Conservation (phyloP, 2,797 vertebrate genomes). For the Oreonectes daqikongensis region DNA sequence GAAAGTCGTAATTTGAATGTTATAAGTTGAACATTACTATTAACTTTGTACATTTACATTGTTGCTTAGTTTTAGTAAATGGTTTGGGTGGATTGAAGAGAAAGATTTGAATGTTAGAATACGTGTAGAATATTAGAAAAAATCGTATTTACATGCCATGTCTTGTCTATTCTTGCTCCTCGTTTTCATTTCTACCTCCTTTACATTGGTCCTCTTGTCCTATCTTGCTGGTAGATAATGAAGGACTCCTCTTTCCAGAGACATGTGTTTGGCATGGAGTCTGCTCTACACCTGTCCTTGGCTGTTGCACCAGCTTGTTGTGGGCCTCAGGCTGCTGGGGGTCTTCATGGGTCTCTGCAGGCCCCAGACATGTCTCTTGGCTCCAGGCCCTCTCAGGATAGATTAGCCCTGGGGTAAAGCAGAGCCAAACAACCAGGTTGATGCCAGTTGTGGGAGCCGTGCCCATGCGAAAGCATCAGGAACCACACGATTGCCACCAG, state of each 20-base stretch:
- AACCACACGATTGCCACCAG: background rate
- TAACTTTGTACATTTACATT: too few relatives aligned
- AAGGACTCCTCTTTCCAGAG: slow-evolving; percentile 15
- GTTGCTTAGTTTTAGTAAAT: too few relatives aligned
- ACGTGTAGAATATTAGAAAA: too few relatives aligned
- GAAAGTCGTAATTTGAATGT: too few relatives aligned
- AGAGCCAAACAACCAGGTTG: slow-evolving; percentile 38
- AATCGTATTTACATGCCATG: too few relatives aligned
- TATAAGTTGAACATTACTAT: too few relatives aligned
- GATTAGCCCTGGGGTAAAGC: slow-evolving; percentile 50
- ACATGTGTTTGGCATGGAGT: slow-evolving; percentile 33
- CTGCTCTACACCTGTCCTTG: slow-evolving; percentile 48
- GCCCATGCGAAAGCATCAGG: slow-evolving; percentile 18
- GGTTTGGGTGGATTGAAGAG: too few relatives aligned
- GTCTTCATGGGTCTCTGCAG: slow-evolving; percentile 43
- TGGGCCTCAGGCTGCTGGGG: slow-evolving; percentile 33
- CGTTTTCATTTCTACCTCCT: background rate
- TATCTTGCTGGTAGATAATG: slow-evolving; percentile 4
- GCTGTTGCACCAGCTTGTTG: slow-evolving; percentile 42
- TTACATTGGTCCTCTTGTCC: background rate
- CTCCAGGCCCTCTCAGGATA: slow-evolving; percentile 29
- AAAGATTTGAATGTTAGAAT: too few relatives aligned
- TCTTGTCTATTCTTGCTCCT: background rate
- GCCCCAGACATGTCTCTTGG: slow-evolving; percentile 47
- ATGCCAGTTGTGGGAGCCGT: slow-evolving; percentile 34